A percentile compares a stretch with the other conserved stretches of the same genome.
Conservation (phyloP, 2,797 vertebrate species). For the Poliocrania exsul region DNA sequence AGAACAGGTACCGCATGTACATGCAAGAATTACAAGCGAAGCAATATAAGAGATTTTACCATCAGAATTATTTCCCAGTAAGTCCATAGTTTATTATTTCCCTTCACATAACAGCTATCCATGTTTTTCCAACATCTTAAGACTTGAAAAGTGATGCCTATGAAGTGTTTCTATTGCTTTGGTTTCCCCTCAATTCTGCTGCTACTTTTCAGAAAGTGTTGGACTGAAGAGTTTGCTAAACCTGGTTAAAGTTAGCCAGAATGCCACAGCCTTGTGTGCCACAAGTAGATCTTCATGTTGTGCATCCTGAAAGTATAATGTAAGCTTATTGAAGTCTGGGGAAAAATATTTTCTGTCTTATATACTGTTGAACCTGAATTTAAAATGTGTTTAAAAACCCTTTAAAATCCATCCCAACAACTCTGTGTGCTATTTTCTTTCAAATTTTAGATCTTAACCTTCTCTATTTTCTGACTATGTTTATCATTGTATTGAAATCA, state of each 20-base stretch:
- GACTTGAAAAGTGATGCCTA: neutral
- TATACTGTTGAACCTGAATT: neutral
- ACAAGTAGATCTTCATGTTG: neutral
- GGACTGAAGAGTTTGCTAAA: neutral
- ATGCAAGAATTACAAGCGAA: neutral
- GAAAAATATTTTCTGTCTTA: neutral
- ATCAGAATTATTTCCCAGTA: neutral
- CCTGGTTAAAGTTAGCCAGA: neutral
- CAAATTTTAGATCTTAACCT: neutral
- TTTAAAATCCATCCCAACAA: neutral
- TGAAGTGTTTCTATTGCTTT: neutral
- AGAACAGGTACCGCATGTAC: neutral
- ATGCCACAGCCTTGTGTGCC: neutral
- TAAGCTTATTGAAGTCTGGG: neutral
- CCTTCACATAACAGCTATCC: neutral
- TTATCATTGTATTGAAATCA: neutral
- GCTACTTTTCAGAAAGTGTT: neutral
- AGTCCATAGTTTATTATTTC: neutral
- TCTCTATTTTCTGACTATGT: neutral
- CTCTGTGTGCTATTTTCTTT: neutral
- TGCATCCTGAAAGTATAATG: neutral
- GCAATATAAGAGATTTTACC: neutral
- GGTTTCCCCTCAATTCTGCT: neutral
- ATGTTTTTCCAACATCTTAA: neutral
- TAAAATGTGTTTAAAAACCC: neutral